These are phyloP conservation scores for Neolamprologus caudopunctatus DNA, from an alignment of 2,113 vertebrate genomes.

Conservation along the genomic window DNA sequence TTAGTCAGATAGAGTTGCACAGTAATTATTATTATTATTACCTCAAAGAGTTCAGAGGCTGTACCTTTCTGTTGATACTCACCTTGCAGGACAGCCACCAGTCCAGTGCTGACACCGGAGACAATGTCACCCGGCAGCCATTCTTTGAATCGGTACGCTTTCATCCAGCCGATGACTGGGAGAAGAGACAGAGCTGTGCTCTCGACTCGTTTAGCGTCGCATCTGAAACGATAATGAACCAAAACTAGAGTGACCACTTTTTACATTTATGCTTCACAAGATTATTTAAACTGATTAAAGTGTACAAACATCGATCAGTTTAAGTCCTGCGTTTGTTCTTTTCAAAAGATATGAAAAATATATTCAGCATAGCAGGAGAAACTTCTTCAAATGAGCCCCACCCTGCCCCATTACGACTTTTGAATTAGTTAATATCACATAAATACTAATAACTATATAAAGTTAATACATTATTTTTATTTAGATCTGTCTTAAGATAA, in stretches of 20 bases:
- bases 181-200: neutral
- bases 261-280: neutral
- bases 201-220: neutral
- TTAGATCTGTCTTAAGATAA: neutral
- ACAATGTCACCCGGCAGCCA: slow-evolving; percentile 81
- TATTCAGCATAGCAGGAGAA: neutral
- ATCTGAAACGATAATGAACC: neutral
- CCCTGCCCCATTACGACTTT: neutral
- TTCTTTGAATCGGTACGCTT: slow-evolving; percentile 45
- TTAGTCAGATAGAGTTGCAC: too few relatives aligned
- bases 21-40: neutral
- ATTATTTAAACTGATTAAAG: neutral
- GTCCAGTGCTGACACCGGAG: slow-evolving; percentile 88
- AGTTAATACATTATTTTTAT: neutral
- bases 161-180: neutral
- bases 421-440: neutral
- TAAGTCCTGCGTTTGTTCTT: neutral
- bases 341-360: neutral
- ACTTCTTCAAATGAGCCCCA: neutral
- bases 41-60: neutral
- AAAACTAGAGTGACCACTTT: too few relatives aligned
- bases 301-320: neutral
- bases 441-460: neutral
- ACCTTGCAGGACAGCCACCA: slow-evolving; percentile 97
- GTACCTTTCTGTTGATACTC: neutral